Evolutionary conservation across 2,888 invertebrate species (phyloP).

Genomic region (Herminia tarsipennalis): DNA sequence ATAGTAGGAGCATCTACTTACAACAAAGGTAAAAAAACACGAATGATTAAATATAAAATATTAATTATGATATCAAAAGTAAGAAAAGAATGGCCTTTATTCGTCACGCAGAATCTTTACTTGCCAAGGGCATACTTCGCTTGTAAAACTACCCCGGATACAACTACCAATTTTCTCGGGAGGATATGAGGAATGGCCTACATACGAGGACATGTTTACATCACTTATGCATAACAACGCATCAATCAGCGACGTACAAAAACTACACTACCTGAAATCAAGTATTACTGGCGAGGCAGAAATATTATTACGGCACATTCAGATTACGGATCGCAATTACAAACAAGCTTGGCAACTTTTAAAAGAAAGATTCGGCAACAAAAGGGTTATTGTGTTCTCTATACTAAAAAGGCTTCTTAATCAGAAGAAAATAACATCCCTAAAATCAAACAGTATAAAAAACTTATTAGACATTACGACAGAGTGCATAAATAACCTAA

Average conservation of each 20-base stretch:
- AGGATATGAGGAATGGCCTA: not conserved
- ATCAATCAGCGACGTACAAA: not conserved
- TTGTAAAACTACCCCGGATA: not conserved
- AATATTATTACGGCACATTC: not conserved
- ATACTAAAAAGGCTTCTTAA: no score
- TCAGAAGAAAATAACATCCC: no score
- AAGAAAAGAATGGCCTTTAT: no score
- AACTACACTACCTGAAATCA: conserved; percentile 4
- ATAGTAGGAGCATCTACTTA: no score
- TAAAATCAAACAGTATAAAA: no score
- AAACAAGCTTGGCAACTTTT: not conserved
- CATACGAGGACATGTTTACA: not conserved
- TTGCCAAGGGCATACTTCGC: not conserved
- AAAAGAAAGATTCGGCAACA: no score
- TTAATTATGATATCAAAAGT: no score
- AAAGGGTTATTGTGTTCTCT: no score
- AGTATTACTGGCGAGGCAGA: not conserved
- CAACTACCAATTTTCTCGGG: not conserved
- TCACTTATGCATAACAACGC: not conserved
- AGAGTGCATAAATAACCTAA: no score
- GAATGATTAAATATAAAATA: no score
- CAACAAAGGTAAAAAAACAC: no score
- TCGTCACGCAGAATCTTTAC: not conserved
- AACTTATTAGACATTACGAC: no score
- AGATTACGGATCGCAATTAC: not conserved